Evolutionary conservation across 2,888 invertebrate genomes (phyloP).

Genomic region (Cyaniris semiargus): DNA sequence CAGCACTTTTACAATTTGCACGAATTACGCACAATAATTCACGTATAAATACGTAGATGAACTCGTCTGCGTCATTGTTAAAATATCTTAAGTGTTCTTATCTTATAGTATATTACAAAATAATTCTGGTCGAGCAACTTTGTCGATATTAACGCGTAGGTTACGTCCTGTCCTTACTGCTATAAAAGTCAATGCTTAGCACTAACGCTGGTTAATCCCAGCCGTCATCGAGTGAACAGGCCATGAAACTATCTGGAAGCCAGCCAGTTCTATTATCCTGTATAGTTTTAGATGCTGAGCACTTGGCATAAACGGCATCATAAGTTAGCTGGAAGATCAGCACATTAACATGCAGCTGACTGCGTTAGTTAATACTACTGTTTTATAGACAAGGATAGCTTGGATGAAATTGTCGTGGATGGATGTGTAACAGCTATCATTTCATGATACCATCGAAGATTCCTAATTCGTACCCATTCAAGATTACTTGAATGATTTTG

Average conservation of each 20-base stretch:
- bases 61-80: too few relatives aligned
- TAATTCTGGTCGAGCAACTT: background rate
- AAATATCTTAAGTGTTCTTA: too few relatives aligned
- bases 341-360: constrained; percentile 39
- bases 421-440: too few relatives aligned
- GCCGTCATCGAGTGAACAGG: constrained; percentile 55
- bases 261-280: constrained; percentile 66
- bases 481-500: too few relatives aligned
- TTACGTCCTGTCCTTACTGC: background rate
- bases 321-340: constrained; percentile 33
- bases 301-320: constrained; percentile 39
- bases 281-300: constrained; percentile 42
- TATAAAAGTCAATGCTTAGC: constrained; percentile 1
- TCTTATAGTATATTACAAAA: too few relatives aligned
- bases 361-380: constrained; percentile 33
- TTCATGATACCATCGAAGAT: too few relatives aligned
- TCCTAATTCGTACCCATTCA: too few relatives aligned
- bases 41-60: too few relatives aligned
- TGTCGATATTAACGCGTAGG: background rate
- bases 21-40: too few relatives aligned
- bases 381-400: background rate
- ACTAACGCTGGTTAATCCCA: constrained; percentile 62
- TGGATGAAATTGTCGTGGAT: too few relatives aligned
- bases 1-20: too few relatives aligned
- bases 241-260: constrained; percentile 60